phyloP scores from a whole-genome alignment of 2,888 invertebrate species.

The Melanostoma scalare region DNA sequence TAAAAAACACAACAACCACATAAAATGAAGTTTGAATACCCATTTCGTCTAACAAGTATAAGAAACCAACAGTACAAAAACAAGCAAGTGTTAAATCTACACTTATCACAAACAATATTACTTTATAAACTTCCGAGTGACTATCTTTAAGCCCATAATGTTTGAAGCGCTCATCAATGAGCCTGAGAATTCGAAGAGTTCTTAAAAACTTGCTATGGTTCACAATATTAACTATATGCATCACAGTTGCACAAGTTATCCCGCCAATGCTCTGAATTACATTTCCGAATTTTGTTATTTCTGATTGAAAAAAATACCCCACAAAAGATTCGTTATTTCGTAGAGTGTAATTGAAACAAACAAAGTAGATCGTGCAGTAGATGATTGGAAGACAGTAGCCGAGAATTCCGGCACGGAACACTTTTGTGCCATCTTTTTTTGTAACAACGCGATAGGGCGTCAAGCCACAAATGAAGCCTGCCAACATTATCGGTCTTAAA shows the following conservation, averaged over 20 bases:
- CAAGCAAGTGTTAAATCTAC: constrained; percentile 30
- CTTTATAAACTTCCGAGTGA: not conserved
- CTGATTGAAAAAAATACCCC: constrained; percentile 59
- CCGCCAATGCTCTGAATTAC: constrained; percentile 36
- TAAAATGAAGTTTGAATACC: constrained; percentile 65
- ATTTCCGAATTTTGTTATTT: constrained; percentile 57
- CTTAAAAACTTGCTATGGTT: constrained; percentile 1
- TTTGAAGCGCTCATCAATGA: not conserved
- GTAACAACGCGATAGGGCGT: constrained; percentile 79
- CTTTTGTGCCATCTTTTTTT: constrained; percentile 75
- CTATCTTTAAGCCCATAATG: not conserved
- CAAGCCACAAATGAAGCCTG: constrained; percentile 79
- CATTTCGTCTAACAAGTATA: constrained; percentile 59
- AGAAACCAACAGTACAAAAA: constrained; percentile 33
- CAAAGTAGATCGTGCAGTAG: not conserved
- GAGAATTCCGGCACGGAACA: not conserved
- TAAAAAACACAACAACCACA: constrained; percentile 48
- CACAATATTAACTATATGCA: not conserved
- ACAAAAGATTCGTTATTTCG: constrained; percentile 56
- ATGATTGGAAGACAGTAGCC: not conserved
- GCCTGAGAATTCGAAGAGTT: not conserved
- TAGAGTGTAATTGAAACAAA: constrained; percentile 45
- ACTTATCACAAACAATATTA: not conserved
- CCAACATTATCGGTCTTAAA: constrained; percentile 78
- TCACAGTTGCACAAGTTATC: constrained; percentile 3